Conservation (phyloP, 1,140 invertebrate species). For the Anastatus disparis region DNA sequence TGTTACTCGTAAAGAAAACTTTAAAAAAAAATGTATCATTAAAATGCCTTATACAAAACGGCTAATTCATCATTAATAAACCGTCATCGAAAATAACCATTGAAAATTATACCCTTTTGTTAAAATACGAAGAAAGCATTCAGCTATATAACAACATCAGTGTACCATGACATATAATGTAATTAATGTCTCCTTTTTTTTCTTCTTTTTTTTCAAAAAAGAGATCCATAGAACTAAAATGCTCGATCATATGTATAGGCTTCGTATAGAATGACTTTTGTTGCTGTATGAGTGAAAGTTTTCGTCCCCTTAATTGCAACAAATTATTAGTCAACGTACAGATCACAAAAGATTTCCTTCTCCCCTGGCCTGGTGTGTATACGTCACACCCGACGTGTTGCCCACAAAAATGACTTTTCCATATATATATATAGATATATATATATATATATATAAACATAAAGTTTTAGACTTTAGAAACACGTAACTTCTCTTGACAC, state of each 20-base stretch:
- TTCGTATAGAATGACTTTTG: no score
- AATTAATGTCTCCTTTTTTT: slow-evolving; percentile 7
- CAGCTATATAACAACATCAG: no score
- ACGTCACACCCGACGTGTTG: slow-evolving; percentile 12
- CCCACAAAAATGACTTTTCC: slow-evolving; percentile 11
- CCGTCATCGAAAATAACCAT: neutral
- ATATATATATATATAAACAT: no score
- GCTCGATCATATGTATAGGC: no score
- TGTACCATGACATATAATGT: neutral
- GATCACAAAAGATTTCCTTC: slow-evolving; percentile 10
- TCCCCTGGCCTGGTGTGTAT: neutral
- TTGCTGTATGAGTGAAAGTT: slow-evolving; percentile 18
- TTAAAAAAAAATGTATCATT: neutral
- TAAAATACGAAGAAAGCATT: neutral
- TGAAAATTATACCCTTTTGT: neutral
- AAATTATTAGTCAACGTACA: slow-evolving; percentile 14
- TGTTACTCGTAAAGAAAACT: neutral
- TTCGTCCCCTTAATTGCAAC: neutral
- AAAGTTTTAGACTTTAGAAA: no score
- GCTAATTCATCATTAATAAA: neutral
- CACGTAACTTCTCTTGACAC: neutral
- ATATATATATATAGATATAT: neutral
- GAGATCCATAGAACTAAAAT: no score
- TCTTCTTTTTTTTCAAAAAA: no score
- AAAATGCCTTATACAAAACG: neutral